Conservation (phyloP, 2,113 vertebrate genomes). For the Steatornis caripensis region DNA sequence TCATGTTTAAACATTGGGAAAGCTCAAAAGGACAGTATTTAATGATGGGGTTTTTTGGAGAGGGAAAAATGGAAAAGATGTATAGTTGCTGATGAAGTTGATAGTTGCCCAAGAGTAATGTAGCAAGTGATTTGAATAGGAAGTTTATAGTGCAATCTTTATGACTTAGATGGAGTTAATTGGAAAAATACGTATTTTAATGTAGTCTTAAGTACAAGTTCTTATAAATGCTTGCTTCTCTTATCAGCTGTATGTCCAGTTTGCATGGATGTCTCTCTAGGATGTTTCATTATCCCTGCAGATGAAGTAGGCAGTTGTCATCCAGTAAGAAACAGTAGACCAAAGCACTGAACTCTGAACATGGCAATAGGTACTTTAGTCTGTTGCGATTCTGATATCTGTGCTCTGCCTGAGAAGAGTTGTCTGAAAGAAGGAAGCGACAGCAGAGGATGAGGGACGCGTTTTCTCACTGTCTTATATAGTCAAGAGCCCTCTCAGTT, state of each 20-base stretch:
- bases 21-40: not conserved
- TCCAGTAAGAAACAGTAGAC: not conserved
- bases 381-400: not conserved
- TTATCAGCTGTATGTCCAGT: not conserved
- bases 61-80: not conserved
- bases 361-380: not conserved
- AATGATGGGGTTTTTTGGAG: accelerated
- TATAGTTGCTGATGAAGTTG: not conserved
- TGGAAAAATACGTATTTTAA: not conserved
- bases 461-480: not conserved
- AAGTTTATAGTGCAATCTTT: not conserved
- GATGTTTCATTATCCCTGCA: not conserved
- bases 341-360: not conserved
- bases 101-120: not conserved
- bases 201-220: not conserved
- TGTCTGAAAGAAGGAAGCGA: not conserved
- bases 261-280: not conserved
- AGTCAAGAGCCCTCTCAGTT: not conserved
- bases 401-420: not conserved
- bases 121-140: not conserved
- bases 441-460: not conserved
- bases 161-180: not conserved
- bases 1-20: not conserved
- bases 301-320: not conserved
- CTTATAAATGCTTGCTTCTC: not conserved